Evolutionary conservation across 2,113 vertebrate species (phyloP), one percentile per base, ranked within the genome.

Genomic region (Ornithorhynchus anatinus): DNA sequence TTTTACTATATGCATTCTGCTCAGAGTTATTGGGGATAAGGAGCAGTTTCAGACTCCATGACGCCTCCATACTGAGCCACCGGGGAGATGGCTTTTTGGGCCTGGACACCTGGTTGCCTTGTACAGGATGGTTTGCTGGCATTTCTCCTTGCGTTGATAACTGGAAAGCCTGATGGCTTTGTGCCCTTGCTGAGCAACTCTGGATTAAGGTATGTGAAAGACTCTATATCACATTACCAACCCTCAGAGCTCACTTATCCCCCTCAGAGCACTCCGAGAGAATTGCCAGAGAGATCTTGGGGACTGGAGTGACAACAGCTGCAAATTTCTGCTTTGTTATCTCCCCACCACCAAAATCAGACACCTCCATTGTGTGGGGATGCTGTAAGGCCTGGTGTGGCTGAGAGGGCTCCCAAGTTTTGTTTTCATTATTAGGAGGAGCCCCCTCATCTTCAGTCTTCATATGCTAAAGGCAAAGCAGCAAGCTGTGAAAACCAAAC

Each of bases 191-290:
- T 3, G n/a, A 27, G 37, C 20, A 22, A 19, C 48, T 19, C 20
- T 13, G 36, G 23, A 38, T 27, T 3, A 2, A 59, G 68, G 15
- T 36, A 37, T 48, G 78, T 86, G 84, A 82, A 77, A 86, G 79
- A 70, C 27, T 84, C 70, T 62, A 58, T 64, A 81, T 89, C 78
- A 58, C 5, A 2, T 90, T 85, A 82, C 84, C 71, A 67, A 82
- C 80, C 75, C 80, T 74, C 32, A 0, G 1, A 68, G 52, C 48
- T 20, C 45, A 54, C 39, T 69, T 50, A 76, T 37, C 32, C 32
- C 35, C 37, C 19, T 20, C 9, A 0, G 3, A 48, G 59, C 59
- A 66, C 1, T 1, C 65, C 54, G 69, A 20, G 64, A 42, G 43
- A 29, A 79, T 39, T 50, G 63, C 56, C 80, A 40, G 68, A 66